Evolutionary conservation across 1,140 invertebrate species (phyloP).

Genomic region (Parapsyche elsis): DNA sequence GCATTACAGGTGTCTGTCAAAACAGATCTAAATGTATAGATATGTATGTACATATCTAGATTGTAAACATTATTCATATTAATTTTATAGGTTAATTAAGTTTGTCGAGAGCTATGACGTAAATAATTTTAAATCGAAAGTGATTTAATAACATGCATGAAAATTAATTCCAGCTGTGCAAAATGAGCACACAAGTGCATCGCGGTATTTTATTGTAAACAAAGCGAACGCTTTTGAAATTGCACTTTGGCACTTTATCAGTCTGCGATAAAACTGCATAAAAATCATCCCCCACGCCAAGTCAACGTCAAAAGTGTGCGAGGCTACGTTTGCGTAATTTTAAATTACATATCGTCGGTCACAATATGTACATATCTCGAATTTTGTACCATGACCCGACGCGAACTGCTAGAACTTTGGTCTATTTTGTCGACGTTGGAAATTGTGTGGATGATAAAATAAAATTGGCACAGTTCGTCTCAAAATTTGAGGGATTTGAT

Average conservation of each 20-base stretch:
- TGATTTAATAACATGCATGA: too few relatives aligned
- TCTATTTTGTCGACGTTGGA: neutral
- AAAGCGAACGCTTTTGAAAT: neutral
- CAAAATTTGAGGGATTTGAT: neutral
- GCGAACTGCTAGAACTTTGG: neutral
- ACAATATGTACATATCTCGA: neutral
- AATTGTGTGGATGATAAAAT: too few relatives aligned
- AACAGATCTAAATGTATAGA: too few relatives aligned
- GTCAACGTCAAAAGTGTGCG: neutral
- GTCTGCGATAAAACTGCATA: conserved; percentile 1
- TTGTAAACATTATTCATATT: too few relatives aligned
- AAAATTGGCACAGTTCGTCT: too few relatives aligned
- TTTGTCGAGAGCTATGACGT: too few relatives aligned
- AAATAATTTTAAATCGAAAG: too few relatives aligned
- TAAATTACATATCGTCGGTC: neutral
- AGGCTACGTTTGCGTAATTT: neutral
- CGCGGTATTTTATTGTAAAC: neutral
- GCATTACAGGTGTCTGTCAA: too few relatives aligned
- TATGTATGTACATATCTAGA: too few relatives aligned
- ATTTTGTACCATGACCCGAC: neutral
- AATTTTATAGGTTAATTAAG: too few relatives aligned
- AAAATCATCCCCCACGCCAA: neutral
- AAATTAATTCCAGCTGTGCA: too few relatives aligned
- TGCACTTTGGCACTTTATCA: conserved; percentile 8
- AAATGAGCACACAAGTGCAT: too few relatives aligned